Base-by-base conservation (phyloP, 2,797 vertebrate species). In the Hephaestus fuliginosus region DNA sequence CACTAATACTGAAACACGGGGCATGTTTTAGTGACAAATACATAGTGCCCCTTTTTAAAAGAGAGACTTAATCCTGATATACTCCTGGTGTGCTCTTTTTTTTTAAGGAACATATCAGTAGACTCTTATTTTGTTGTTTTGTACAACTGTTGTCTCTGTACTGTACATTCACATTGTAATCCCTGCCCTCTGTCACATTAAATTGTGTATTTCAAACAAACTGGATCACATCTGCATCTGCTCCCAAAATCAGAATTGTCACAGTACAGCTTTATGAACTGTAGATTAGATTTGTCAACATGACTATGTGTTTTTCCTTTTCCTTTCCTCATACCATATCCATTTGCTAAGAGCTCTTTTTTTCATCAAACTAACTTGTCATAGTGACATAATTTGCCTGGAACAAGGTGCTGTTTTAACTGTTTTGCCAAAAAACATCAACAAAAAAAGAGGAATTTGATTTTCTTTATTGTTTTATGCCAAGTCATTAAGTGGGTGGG, bases 401-500 rank as follows among this genome's bases (percentile, higher is more conserved):
- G 22, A 56, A 61, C 18, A 64, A 28, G n/a, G 11, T 39, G 11
- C 14, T 65, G 28, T 82, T 61, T 46, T 61, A 36, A 12, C n/a
- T 74, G 36, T 63, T 33, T 33, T 85, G 52, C 65, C 33, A 52
- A 70, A 74, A 66, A 70, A 41, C 41, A 20, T 8, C 3, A 48
- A 11, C 9, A 68, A 15, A 33, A 39, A 51, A 3, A 2, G 12
- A 5, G 14, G 12, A n/a, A 2, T 36, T 70, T 6, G 17, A 48
- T 52, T 57, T 56, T 63, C n/a, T 36, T 0, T 43, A 13, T 73
- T 78, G 17, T 82, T 56, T 80, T 63, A 61, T 70, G 78, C 70
- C 75, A 64, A 89, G 77, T 88, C 85, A 87, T 79, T 78, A 61
- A 36, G 61, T 80, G 65, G 70, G 22, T 48, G 68, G 57, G 74